A percentile compares a stretch with the other conserved stretches of the same genome.
These are phyloP conservation scores for Thaumatotibia leucotreta DNA, from an alignment of 1,140 invertebrate species.

Conservation along the genomic window DNA sequence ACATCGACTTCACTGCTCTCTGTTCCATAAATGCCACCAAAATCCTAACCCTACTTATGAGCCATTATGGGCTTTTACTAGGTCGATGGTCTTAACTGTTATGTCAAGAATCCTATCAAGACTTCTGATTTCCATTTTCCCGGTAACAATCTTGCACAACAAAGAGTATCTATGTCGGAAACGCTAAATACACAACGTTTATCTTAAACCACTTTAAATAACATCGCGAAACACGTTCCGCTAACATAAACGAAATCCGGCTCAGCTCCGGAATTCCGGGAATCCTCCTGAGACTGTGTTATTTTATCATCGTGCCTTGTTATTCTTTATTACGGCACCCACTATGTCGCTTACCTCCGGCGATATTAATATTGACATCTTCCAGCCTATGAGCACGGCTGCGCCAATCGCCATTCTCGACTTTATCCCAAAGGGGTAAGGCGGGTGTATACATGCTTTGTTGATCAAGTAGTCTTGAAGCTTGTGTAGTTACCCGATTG, in stretches of 20 bases:
- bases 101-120: too few species aligned
- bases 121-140: background rate
- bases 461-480: too few species aligned
- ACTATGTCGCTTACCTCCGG: slow-evolving; percentile 1
- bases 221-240: background rate
- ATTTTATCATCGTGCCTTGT: slow-evolving; percentile 10
- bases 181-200: background rate
- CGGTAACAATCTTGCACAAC: background rate
- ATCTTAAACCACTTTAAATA: background rate
- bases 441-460: too few species aligned
- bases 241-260: background rate
- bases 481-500: too few species aligned
- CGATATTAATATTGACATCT: slow-evolving; percentile 9
- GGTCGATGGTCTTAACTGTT: too few species aligned
- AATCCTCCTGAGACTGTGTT: background rate
- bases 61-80: too few species aligned
- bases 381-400: background rate
- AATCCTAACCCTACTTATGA: too few species aligned
- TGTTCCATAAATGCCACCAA: too few species aligned
- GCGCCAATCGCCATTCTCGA: background rate
- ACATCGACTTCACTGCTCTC: too few species aligned
- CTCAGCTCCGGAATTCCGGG: background rate
- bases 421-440: background rate
- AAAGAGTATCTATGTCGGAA: background rate
- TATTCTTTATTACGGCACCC: background rate